Conservation (phyloP, 2,888 invertebrate genomes). For the Hedychridium roseum region DNA sequence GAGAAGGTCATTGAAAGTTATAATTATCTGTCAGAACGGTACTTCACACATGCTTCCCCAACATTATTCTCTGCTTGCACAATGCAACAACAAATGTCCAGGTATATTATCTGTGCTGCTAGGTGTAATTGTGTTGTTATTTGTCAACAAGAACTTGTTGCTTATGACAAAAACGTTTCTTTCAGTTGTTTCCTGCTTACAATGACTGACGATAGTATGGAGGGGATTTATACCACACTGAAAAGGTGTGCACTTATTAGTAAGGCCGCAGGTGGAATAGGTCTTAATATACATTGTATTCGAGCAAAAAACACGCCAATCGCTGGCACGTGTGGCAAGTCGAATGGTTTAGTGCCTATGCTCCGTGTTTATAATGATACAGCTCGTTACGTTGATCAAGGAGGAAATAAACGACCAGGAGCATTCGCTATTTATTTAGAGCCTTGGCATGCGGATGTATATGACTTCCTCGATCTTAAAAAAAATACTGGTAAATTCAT, state of each 20-base stretch:
- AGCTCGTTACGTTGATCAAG: constrained; percentile 96
- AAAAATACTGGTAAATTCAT: constrained; percentile 79
- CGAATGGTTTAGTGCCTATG: constrained; percentile 97
- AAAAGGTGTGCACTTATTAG: constrained; percentile 95
- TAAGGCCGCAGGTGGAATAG: constrained; percentile 97
- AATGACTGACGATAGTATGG: constrained; percentile 94
- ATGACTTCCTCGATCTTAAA: constrained; percentile 92
- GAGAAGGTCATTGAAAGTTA: constrained; percentile 94
- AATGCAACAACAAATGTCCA: constrained; percentile 88
- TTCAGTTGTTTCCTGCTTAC: constrained; percentile 93
- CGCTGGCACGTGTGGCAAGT: constrained; percentile 92
- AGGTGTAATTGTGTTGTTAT: constrained; percentile 2
- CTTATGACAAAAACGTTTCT: constrained; percentile 8
- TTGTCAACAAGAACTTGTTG: neutral
- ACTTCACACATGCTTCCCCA: constrained; percentile 98
- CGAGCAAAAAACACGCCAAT: constrained; percentile 91
- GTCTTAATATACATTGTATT: constrained; percentile 95
- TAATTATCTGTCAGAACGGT: constrained; percentile 91
- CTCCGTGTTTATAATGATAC: constrained; percentile 94
- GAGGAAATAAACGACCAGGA: constrained; percentile 96
- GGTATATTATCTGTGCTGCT: constrained; percentile 64
- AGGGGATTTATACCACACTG: constrained; percentile 92
- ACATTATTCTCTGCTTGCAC: constrained; percentile 97
- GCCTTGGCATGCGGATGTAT: constrained; percentile 98
- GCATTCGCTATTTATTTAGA: constrained; percentile 98